These are phyloP conservation scores for Campoletis sonorensis DNA, from an alignment of 1,140 invertebrate species.

Conservation along the genomic window DNA sequence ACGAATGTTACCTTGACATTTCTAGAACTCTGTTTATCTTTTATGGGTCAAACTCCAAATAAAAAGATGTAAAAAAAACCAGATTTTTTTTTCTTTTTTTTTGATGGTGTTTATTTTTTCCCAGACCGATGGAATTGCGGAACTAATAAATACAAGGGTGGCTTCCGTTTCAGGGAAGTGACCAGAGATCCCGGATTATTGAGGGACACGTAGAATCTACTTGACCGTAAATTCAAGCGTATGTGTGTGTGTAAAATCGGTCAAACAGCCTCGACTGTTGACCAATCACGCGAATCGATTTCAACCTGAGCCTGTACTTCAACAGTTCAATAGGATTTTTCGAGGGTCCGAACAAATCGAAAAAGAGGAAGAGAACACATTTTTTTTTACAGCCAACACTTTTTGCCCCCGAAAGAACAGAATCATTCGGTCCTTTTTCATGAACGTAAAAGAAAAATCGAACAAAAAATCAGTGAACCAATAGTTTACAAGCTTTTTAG, in stretches of 20 bases:
- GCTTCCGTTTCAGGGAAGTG: constrained; percentile 15
- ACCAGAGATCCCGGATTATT: constrained; percentile 9
- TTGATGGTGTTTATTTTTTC: too few relatives aligned
- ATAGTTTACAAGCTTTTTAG: too few relatives aligned
- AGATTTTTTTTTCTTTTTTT: too few relatives aligned
- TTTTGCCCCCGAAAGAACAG: not conserved
- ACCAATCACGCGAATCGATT: constrained; percentile 43
- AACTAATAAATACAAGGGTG: not conserved
- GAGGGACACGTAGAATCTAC: constrained; percentile 13
- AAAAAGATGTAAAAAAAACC: not conserved
- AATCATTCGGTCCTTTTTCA: too few relatives aligned
- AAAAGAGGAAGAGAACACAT: constrained; percentile 14
- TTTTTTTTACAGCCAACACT: too few relatives aligned
- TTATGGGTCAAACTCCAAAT: not conserved
- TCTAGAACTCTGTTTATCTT: not conserved
- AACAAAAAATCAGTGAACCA: too few relatives aligned
- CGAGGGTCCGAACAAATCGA: not conserved
- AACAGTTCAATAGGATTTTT: not conserved
- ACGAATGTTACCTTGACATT: not conserved
- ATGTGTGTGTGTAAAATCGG: constrained; percentile 1
- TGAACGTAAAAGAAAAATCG: too few relatives aligned
- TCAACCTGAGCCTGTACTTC: not conserved
- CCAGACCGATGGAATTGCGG: too few relatives aligned
- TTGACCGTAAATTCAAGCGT: constrained; percentile 8
- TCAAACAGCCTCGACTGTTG: constrained; percentile 10